phyloP scores from a whole-genome alignment of 2,113 vertebrate genomes.

The Onychostruthus taczanowskii region DNA sequence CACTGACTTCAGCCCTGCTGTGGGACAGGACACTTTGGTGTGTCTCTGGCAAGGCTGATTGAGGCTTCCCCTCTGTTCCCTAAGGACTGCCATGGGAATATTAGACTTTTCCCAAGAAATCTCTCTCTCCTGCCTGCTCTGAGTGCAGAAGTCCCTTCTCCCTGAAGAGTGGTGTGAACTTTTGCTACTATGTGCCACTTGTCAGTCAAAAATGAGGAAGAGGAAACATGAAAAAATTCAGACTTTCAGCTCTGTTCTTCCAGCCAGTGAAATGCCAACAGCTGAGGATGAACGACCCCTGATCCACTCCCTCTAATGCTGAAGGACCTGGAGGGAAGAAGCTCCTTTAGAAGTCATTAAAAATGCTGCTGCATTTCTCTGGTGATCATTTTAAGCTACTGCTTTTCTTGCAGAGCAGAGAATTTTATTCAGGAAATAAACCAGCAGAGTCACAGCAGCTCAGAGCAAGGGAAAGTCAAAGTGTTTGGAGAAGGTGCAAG shows the following conservation, averaged over 20 bases:
- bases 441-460: background rate
- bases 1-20: background rate
- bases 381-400: background rate
- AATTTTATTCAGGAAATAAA: background rate
- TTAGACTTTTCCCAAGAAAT: background rate
- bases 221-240: background rate
- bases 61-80: background rate
- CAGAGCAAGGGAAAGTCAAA: background rate
- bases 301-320: background rate
- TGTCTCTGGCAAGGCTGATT: background rate
- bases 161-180: background rate
- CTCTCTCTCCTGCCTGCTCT: background rate
- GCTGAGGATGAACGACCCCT: background rate
- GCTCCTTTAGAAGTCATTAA: background rate
- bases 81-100: background rate
- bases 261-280: background rate
- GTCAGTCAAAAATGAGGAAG: background rate
- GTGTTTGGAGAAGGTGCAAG: background rate
- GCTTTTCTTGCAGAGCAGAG: background rate
- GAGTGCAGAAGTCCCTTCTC: background rate
- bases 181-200: rapidly evolving
- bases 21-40: background rate
- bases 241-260: background rate
- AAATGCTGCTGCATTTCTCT: background rate
- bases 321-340: background rate